These are phyloP conservation scores for Hirtodrosophila cameraria DNA, from an alignment of 2,888 invertebrate species.

Conservation along the genomic window DNA sequence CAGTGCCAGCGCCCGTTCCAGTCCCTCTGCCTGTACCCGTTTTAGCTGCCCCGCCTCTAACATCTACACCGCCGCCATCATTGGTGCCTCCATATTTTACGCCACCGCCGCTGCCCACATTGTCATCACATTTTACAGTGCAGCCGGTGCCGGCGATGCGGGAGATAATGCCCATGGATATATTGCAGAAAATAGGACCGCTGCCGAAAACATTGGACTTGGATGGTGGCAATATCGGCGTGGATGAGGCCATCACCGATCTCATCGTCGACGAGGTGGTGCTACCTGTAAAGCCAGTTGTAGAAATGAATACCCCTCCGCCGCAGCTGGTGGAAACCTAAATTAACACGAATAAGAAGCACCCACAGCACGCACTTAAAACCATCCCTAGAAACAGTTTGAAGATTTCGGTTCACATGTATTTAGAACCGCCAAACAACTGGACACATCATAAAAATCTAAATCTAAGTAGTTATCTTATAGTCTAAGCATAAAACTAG, in stretches of 20 bases:
- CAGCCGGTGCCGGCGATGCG: slow-evolving; percentile 56
- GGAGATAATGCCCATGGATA: slow-evolving; percentile 69
- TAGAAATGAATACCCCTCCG: slow-evolving; percentile 5
- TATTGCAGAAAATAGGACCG: slow-evolving; percentile 61
- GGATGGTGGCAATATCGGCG: slow-evolving; percentile 35
- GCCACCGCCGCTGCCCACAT: slow-evolving; percentile 58
- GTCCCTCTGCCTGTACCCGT: slow-evolving; percentile 21
- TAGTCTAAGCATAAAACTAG: slow-evolving; percentile 18
- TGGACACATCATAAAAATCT: slow-evolving; percentile 39
- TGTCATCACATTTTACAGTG: slow-evolving; percentile 54
- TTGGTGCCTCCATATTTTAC: slow-evolving; percentile 45
- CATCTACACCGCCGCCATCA: slow-evolving; percentile 34
- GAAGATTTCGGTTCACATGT: slow-evolving; percentile 11
- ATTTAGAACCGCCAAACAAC: slow-evolving; percentile 35
- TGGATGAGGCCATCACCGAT: slow-evolving; percentile 44
- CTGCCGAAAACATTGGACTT: slow-evolving; percentile 63
- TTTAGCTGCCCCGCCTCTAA: slow-evolving; percentile 6
- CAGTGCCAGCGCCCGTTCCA: slow-evolving; percentile 34
- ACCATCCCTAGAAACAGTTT: slow-evolving; percentile 8
- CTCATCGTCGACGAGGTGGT: slow-evolving; percentile 27
- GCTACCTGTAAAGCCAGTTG: background rate
- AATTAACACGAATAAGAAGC: background rate
- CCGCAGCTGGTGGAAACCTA: slow-evolving; percentile 34
- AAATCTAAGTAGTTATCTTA: slow-evolving; percentile 39
- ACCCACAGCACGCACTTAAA: background rate